phyloP scores from a whole-genome alignment of 2,888 invertebrate genomes.

The Pristionchus mayeri region DNA sequence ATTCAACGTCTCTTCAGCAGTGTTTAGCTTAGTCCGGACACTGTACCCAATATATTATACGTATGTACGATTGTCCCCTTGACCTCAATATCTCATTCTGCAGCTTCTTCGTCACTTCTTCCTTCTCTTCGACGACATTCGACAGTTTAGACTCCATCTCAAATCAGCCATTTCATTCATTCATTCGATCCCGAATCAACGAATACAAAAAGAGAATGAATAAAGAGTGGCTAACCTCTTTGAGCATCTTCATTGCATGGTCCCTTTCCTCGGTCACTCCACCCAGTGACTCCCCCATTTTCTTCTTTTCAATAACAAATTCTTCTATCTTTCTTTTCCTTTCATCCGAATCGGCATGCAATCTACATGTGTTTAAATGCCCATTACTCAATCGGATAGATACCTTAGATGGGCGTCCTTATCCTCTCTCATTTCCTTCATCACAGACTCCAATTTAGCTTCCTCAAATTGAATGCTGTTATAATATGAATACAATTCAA shows the following conservation, averaged over 20 bases:
- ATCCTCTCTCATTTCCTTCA: neutral
- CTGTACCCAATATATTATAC: neutral
- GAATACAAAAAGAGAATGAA: neutral
- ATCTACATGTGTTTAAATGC: no score
- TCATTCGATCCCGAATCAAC: no score
- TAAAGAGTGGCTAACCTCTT: neutral
- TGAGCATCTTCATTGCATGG: neutral
- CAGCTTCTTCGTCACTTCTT: constrained; percentile 15
- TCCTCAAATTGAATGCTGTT: neutral
- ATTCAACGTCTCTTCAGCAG: neutral
- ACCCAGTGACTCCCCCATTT: neutral
- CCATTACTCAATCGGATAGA: no score
- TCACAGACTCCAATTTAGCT: neutral
- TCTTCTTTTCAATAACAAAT: neutral
- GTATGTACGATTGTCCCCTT: neutral
- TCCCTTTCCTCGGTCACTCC: neutral
- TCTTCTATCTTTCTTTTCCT: neutral
- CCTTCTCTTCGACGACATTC: neutral
- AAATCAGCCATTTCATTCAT: neutral
- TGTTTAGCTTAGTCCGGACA: neutral
- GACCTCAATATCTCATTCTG: constrained; percentile 16
- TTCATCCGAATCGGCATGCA: neutral
- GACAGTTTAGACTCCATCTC: neutral
- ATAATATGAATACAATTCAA: neutral
- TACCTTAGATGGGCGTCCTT: no score